A percentile compares a stretch with the other conserved stretches of the same genome.
Conservation (phyloP, 2,113 vertebrate genomes). For the Dicerorhinus sumatrensis region DNA sequence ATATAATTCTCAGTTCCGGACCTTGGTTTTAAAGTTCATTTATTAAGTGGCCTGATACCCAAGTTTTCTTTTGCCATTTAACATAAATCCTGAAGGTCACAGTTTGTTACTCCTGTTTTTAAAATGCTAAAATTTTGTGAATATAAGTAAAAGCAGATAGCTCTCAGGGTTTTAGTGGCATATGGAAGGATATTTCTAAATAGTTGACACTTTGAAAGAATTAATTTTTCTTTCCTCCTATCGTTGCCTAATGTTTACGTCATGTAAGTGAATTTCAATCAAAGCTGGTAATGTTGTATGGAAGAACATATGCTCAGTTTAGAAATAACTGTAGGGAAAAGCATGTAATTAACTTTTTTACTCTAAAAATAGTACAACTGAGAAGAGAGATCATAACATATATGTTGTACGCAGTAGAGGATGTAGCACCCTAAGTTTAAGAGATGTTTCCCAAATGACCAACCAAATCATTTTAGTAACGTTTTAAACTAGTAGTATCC, state of each 20-base stretch:
- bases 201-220: neutral
- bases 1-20: neutral
- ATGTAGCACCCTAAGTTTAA: neutral
- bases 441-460: neutral
- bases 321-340: neutral
- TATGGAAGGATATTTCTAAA: neutral
- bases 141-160: neutral
- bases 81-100: neutral
- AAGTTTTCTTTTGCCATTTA: slow-evolving; percentile 37
- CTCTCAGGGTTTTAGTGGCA: slow-evolving; percentile 59
- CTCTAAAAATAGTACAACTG: neutral
- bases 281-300: neutral
- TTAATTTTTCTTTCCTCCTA: neutral
- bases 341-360: neutral
- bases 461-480: neutral
- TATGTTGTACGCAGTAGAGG: neutral
- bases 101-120: neutral
- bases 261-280: neutral
- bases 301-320: neutral
- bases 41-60: neutral
- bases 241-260: neutral
- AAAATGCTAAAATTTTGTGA: neutral
- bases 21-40: slow-evolving; percentile 33
- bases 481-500: neutral
- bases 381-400: neutral